phyloP scores from a whole-genome alignment of 1,140 invertebrate species.

The Brachystomella parvula region DNA sequence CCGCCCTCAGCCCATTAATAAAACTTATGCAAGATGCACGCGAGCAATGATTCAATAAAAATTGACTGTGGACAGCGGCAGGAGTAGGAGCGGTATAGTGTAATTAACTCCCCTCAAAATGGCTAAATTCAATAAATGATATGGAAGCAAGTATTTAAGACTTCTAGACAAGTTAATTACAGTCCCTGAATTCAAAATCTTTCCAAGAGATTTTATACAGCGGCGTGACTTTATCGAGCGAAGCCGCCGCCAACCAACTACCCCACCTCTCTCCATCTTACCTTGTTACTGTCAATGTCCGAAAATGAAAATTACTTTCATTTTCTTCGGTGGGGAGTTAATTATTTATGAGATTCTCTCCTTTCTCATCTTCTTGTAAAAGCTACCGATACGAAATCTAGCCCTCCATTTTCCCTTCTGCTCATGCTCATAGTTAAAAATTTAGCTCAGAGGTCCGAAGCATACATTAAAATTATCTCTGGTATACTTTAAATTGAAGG shows the following conservation, averaged over 20 bases:
- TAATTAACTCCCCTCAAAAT: not conserved
- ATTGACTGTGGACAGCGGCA: not conserved
- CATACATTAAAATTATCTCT: too few species aligned
- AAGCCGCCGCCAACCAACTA: not conserved
- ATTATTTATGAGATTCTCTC: not conserved
- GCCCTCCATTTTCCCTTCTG: too few species aligned
- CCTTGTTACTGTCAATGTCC: constrained; percentile 1
- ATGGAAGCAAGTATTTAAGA: not conserved
- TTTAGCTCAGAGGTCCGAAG: too few species aligned
- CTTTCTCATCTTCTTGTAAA: not conserved
- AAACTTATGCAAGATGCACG: too few species aligned
- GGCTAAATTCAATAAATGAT: not conserved
- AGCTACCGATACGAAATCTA: too few species aligned
- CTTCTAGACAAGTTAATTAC: constrained; percentile 6
- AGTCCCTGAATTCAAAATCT: not conserved
- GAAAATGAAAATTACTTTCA: not conserved
- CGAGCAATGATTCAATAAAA: not conserved
- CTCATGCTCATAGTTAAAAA: too few species aligned
- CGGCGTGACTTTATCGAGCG: not conserved
- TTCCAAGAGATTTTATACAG: not conserved
- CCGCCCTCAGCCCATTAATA: too few species aligned
- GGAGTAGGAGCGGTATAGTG: not conserved
- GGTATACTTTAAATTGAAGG: too few species aligned
- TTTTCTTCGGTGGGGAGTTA: not conserved
- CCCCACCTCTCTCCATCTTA: not conserved